Evolutionary conservation across 1,140 invertebrate species (phyloP), one percentile per base, ranked within the genome.

Genomic region (Ceratina japonica): DNA sequence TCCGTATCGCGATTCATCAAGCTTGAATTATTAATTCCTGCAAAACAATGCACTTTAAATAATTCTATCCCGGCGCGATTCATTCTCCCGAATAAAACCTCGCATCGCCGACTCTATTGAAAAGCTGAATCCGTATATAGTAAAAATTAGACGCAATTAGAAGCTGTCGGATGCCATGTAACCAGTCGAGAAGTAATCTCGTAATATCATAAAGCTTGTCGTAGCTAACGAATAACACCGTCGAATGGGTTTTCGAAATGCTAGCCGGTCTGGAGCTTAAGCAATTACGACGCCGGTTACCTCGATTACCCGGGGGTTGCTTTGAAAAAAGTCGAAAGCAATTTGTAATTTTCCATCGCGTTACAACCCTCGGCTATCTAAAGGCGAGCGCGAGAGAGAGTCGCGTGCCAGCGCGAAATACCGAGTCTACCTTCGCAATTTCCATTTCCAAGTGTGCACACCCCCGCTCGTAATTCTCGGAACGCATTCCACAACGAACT

Each of bases 391-490:
- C 37, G 37, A 44, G 37, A n/a, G n/a, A n/a, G n/a, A 44, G 44
- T 76, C 65, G 64, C 74, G 74, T 62, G 74, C 24, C 16, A 52
- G n/a, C 56, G 44, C 44, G 56, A 68, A 51, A 49, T 69, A 31
- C 56, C 18, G 54, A 16, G 13, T 63, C 27, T 7, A 49, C 24
- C 61, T 44, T 74, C 16, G 44, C 56, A 69, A 61, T 76, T 76
- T 70, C 69, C 75, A 70, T 70, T 76, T 62, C 75, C 49, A 79
- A n/a, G 31, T 27, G 51, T 63, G 27, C 20, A 68, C 49, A 63
- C 62, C 59, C 13, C 16, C 49, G 51, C 62, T 64, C 37, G 49
- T 31, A 44, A 44, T 72, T 73, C 62, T 73, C 65, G 59, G 27
- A 65, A 73, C 73, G 61, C 69, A 22, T 27, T 51, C 20, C 58